Evolutionary conservation across 2,797 vertebrate species (phyloP), one percentile per base, ranked within the genome.

Genomic region (Morus bassanus): DNA sequence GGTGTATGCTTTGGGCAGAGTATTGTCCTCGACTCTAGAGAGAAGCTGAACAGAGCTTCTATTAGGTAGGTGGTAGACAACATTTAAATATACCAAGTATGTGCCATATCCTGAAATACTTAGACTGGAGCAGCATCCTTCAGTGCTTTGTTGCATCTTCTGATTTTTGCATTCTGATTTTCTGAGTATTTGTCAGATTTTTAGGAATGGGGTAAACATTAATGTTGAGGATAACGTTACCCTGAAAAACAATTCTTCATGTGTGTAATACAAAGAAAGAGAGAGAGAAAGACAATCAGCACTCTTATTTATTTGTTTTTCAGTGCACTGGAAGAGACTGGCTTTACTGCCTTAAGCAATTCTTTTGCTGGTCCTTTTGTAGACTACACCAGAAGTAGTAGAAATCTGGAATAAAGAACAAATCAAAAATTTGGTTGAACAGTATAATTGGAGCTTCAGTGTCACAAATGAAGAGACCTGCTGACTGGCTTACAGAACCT

Each of bases 291-390:
- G 22, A 84, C 60, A 76, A 43, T 50, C 65, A 28, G 8, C 9
- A 22, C 6, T 57, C 23, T 59, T 95, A 90, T 95, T 97, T 67
- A 76, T 39, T 88, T 25, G 18, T 28, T 69, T 95, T 80, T 80
- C 70, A 88, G 57, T 79, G 48, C 45, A 48, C 10, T 72, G 28
- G 64, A 81, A 64, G 35, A 90, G 74, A 59, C 15, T 51, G 19
- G 7, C 56, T 69, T 41, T 16, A 53, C 10, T 43, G 91, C 67
- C 15, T 97, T 76, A 98, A 76, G 97, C 97, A 77, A 98, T 59
- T 64, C 60, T 98, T 90, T 98, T 98, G 97, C 98, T 98, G 89
- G 97, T 96, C 16, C 98, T 98, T 74, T 98, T 98, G 22, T 98
- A 98, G 94, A 94, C 97, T 81, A 97, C 86, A 17, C 96, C 97